Evolutionary conservation across 2,797 vertebrate genomes (phyloP), one percentile per base, ranked within the genome.

Genomic region (Lithobates pipiens): DNA sequence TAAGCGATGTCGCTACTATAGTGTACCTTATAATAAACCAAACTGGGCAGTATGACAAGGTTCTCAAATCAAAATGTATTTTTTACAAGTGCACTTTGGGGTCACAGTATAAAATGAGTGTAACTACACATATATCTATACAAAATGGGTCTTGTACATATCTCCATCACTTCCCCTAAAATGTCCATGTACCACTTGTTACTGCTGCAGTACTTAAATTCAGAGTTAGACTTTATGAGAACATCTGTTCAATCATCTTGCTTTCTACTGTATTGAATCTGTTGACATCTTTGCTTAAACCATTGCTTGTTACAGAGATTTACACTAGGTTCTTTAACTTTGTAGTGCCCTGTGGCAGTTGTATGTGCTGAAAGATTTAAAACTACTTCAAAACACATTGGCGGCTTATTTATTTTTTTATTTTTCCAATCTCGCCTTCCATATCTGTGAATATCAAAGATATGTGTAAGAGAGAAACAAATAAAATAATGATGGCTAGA

Each of bases 281-380:
- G 80, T 82, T 34, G 61, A 85, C 63, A 70, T 42, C 63, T 76
- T 70, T 76, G 65, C n/a, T 81, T 77, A 81, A 86, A 61, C 72
- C 65, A 81, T 63, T 44, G n/a, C 50, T 82, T 77, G 78, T 76
- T 76, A 61, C 25, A 36, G 29, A 76, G 71, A 69, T 80, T 80
- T 80, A 76, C 70, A 74, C 42, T 27, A 27, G 73, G 39, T 29
- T 85, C 71, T 72, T 42, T 57, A 75, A 75, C 78, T 63, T 63
- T 11, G 73, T 82, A 46, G 73, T 81, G 84, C 84, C 77, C 77
- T 80, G 77, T 76, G 63, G 77, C 84, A 54, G n/a, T 85, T 82
- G 78, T 81, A 85, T 42, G 71, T 32, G 36, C 63, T 76, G 54
- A 82, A 86, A 44, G 46, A 81, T 86, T 76, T 70, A 86, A 65